Conservation (phyloP, 2,113 vertebrate species). For the Nibea coibor region DNA sequence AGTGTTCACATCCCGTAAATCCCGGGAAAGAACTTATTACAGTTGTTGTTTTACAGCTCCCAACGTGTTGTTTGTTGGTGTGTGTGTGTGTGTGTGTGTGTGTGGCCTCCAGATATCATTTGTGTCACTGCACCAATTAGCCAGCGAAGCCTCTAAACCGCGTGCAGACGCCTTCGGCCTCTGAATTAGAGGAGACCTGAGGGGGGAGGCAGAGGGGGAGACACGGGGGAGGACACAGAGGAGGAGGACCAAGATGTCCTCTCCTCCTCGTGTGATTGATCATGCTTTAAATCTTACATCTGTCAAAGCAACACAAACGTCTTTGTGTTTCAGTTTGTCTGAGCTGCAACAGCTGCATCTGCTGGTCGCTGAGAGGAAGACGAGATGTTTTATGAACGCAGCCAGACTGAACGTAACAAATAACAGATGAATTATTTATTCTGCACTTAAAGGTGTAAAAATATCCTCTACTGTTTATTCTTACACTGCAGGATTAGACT, state of each 20-base stretch:
- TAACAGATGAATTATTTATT: neutral
- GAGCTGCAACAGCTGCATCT: slow-evolving; percentile 20
- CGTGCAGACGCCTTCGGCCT: too few relatives aligned
- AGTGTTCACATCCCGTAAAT: too few relatives aligned
- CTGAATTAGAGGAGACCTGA: too few relatives aligned
- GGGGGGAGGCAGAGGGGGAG: neutral
- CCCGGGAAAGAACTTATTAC: too few relatives aligned
- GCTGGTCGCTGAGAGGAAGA: neutral
- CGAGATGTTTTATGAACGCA: neutral
- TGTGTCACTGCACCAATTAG: slow-evolving; percentile 43
- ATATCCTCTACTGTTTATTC: neutral
- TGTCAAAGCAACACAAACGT: too few relatives aligned
- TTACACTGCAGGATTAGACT: slow-evolving; percentile 25
- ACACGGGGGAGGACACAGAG: too few relatives aligned
- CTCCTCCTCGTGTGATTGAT: too few relatives aligned
- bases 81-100: neutral
- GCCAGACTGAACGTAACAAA: neutral
- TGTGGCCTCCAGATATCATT: slow-evolving; percentile 33
- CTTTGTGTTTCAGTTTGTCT: too few relatives aligned
- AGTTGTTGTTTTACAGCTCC: too few relatives aligned
- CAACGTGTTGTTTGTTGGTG: too few relatives aligned
- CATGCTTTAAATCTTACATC: too few relatives aligned
- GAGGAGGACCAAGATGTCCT: neutral
- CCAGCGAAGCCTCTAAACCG: slow-evolving; percentile 27
- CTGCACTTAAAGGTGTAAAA: slow-evolving; percentile 3